phyloP scores from a whole-genome alignment of 2,797 vertebrate genomes.

The Macrochelys suwanniensis region DNA sequence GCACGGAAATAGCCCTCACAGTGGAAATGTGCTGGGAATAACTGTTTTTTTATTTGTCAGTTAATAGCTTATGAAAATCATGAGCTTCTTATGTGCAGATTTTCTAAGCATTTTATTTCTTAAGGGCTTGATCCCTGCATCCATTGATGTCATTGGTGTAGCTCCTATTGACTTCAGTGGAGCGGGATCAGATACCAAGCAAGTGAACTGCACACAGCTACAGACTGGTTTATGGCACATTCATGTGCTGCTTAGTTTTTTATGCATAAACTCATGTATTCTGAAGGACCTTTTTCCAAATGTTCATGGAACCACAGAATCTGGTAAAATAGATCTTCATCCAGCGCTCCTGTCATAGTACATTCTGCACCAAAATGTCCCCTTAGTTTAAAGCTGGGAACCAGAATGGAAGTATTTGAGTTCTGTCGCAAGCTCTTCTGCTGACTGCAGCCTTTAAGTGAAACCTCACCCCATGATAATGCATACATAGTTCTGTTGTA shows the following conservation, averaged over 20 bases:
- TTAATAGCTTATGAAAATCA: constrained; percentile 9
- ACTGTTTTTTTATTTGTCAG: background rate
- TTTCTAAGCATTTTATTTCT: fast-evolving
- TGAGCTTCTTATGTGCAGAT: background rate
- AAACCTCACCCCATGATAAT: background rate
- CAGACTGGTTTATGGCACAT: background rate
- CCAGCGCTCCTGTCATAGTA: background rate
- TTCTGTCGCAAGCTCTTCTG: constrained; percentile 1
- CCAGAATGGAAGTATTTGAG: background rate
- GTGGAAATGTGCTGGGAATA: background rate
- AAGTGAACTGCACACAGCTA: background rate
- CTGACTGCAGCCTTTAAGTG: background rate
- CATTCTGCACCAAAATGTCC: background rate
- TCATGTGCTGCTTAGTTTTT: background rate
- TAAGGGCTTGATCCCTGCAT: background rate
- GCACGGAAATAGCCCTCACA: background rate
- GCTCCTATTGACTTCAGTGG: background rate
- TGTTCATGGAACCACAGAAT: background rate
- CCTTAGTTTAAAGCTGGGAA: background rate
- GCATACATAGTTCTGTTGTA: background rate
- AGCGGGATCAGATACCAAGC: background rate
- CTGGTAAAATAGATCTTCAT: background rate
- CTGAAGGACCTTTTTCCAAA: background rate
- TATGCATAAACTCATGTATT: background rate
- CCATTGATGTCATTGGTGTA: background rate